A percentile compares a stretch with the other conserved stretches of the same genome.
phyloP scores from a whole-genome alignment of 2,888 invertebrate genomes.

The Eilema sororculum region DNA sequence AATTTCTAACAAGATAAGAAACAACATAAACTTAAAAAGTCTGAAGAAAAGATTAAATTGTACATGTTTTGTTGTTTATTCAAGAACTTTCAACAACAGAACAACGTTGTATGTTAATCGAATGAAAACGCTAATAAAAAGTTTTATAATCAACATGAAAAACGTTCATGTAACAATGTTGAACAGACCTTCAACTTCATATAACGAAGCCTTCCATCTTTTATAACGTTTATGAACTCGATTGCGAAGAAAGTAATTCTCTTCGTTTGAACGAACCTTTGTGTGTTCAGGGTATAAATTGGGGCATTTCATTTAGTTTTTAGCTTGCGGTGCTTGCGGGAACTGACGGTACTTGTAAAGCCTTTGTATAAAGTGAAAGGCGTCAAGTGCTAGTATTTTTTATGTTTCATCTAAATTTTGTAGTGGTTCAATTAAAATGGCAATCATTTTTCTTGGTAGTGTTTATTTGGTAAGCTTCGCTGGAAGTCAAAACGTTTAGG shows the following conservation, averaged over 20 bases:
- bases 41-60: too few relatives aligned
- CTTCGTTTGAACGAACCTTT: not conserved
- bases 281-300: slow-evolving; percentile 8
- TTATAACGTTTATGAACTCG: too few relatives aligned
- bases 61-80: not conserved
- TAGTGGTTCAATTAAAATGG: not conserved
- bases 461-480: too few relatives aligned
- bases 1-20: too few relatives aligned
- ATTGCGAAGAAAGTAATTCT: not conserved
- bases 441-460: not conserved
- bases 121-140: not conserved
- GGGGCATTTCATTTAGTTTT: slow-evolving; percentile 12
- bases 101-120: not conserved
- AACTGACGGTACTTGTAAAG: slow-evolving; percentile 14
- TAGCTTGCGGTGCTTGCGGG: not conserved
- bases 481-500: too few relatives aligned
- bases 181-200: not conserved
- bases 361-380: slow-evolving; percentile 11
- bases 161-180: not conserved
- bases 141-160: slow-evolving; percentile 1
- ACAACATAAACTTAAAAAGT: too few relatives aligned
- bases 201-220: not conserved
- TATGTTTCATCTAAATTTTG: not conserved
- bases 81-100: not conserved
- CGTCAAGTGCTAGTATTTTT: not conserved